These are phyloP conservation scores for Gymnobelideus leadbeateri DNA, from an alignment of 2,113 vertebrate species.

Conservation along the genomic window DNA sequence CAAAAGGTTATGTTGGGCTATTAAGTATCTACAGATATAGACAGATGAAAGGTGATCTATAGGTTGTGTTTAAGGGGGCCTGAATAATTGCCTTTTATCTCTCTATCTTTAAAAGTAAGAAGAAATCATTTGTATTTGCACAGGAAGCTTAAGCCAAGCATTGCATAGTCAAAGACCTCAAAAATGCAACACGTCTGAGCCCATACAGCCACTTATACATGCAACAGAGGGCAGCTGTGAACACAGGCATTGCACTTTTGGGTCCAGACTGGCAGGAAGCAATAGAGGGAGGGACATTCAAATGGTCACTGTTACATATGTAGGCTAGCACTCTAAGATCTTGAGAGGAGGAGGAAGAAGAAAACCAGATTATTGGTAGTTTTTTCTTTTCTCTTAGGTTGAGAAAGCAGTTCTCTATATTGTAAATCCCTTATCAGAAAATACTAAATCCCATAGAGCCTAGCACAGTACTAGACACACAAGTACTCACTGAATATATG, in stretches of 20 bases:
- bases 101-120: slow-evolving; percentile 59
- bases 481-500: neutral
- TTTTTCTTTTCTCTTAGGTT: neutral
- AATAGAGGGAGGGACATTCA: neutral
- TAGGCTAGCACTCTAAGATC: slow-evolving; percentile 11
- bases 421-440: neutral
- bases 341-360: neutral
- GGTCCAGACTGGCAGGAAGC: neutral
- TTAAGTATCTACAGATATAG: slow-evolving; percentile 6
- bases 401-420: neutral
- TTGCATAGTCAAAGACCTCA: neutral
- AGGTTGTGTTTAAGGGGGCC: slow-evolving; percentile 7
- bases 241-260: neutral
- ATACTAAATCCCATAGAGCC: neutral
- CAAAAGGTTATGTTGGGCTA: neutral
- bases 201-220: neutral
- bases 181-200: neutral
- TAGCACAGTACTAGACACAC: neutral
- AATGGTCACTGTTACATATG: neutral
- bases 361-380: neutral
- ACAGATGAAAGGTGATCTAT: neutral
- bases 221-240: neutral
- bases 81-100: slow-evolving; percentile 28
- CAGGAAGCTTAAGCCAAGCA: neutral
- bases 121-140: slow-evolving; percentile 10